These are phyloP conservation scores for Piscicola geometra DNA, from an alignment of 2,888 invertebrate species.

Conservation along the genomic window DNA sequence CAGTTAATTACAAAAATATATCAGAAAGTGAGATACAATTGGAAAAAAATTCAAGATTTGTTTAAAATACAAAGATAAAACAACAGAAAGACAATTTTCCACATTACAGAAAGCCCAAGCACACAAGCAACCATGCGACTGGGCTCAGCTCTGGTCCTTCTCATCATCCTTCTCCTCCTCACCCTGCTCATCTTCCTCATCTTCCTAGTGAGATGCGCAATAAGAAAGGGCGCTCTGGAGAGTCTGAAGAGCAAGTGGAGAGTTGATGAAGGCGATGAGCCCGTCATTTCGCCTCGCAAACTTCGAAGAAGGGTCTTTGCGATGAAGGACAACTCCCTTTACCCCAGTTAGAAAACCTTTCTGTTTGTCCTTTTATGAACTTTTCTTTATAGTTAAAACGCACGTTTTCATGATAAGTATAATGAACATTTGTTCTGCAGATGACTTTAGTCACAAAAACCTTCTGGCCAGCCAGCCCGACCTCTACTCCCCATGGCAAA, in stretches of 20 bases:
- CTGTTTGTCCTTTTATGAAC: too few species aligned
- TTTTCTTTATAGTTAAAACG: too few species aligned
- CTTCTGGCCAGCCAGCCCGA: neutral
- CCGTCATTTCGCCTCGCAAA: neutral
- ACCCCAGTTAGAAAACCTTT: neutral
- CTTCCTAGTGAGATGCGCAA: neutral
- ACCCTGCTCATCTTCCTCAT: neutral
- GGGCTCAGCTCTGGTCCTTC: neutral
- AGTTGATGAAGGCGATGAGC: neutral
- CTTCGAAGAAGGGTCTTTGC: neutral
- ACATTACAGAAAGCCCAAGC: too few species aligned
- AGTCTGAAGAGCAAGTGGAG: neutral
- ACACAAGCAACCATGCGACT: too few species aligned
- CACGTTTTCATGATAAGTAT: too few species aligned
- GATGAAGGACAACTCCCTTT: conserved; percentile 1
- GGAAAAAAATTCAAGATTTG: too few species aligned
- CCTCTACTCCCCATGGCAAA: neutral
- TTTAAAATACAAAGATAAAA: too few species aligned
- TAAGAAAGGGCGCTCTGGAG: neutral
- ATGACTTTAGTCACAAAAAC: neutral
- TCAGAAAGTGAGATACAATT: too few species aligned
- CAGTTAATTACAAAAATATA: too few species aligned
- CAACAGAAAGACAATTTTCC: too few species aligned
- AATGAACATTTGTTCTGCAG: neutral
- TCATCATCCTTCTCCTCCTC: neutral